Conservation (phyloP, 2,797 vertebrate genomes). For the Atherinosoma microstoma region DNA sequence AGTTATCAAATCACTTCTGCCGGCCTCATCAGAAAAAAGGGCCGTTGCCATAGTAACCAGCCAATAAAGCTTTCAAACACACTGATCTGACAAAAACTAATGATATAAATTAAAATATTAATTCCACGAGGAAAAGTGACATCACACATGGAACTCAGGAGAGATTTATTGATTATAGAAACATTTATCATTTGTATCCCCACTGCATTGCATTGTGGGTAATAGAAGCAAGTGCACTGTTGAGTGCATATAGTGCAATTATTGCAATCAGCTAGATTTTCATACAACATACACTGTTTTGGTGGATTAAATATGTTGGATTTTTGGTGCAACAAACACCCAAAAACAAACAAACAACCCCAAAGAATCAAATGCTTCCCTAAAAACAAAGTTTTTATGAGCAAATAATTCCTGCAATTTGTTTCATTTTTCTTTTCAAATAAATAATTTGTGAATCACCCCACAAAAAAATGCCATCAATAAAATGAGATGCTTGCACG, state of each 20-base stretch:
- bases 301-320: background rate
- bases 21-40: background rate
- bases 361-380: no score
- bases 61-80: background rate
- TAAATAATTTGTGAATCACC: no score
- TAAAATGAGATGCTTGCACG: background rate
- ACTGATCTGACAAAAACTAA: background rate
- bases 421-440: no score
- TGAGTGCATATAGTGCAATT: background rate
- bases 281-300: background rate
- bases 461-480: background rate
- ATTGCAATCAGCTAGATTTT: background rate
- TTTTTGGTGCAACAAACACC: background rate
- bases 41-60: background rate
- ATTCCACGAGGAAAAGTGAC: background rate
- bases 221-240: background rate
- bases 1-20: background rate
- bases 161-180: no score
- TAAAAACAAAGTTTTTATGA: no score
- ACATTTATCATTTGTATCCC: no score
- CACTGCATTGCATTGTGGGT: no score
- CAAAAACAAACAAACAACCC: no score
- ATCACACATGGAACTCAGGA: background rate
- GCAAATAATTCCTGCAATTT: no score
- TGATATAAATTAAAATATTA: no score